Percentiles rank a stretch among this genome's conserved stretches.
Conservation (phyloP, 2,888 invertebrate species). For the Hyposoter dolosus region DNA sequence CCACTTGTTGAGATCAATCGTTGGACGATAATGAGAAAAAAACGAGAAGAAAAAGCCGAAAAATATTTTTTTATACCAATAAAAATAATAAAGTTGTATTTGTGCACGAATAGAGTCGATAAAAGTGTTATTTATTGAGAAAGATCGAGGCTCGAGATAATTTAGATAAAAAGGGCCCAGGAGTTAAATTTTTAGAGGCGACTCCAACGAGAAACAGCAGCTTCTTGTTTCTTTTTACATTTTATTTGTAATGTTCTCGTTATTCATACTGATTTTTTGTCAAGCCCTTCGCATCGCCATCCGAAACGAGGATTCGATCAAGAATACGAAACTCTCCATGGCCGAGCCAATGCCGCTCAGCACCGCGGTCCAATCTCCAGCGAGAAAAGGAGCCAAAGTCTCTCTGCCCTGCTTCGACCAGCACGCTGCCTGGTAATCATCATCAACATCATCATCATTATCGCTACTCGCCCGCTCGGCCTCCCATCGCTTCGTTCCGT, state of each 20-base stretch:
- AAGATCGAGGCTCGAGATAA: slow-evolving; percentile 57
- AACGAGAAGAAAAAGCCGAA: background rate
- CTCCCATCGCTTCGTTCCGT: slow-evolving; percentile 74
- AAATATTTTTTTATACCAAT: slow-evolving; percentile 5
- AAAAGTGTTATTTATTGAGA: slow-evolving; percentile 53
- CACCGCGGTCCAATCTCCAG: slow-evolving; percentile 50
- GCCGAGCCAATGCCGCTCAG: slow-evolving; percentile 34
- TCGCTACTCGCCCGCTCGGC: slow-evolving; percentile 71
- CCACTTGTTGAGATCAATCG: slow-evolving; percentile 14
- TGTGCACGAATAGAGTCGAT: slow-evolving; percentile 6
- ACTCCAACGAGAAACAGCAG: slow-evolving; percentile 30
- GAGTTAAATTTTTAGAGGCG: slow-evolving; percentile 47
- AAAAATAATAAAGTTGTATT: slow-evolving; percentile 17
- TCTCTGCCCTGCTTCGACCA: slow-evolving; percentile 69
- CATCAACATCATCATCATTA: slow-evolving; percentile 83
- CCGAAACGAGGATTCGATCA: slow-evolving; percentile 56
- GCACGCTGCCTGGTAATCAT: slow-evolving; percentile 79
- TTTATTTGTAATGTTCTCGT: slow-evolving; percentile 39
- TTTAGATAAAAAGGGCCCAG: slow-evolving; percentile 41
- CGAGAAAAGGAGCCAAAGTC: slow-evolving; percentile 60
- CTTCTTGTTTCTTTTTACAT: slow-evolving; percentile 30
- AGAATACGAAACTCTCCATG: slow-evolving; percentile 42
- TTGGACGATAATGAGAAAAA: slow-evolving; percentile 29
- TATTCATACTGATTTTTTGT: slow-evolving; percentile 52
- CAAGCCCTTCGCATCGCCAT: slow-evolving; percentile 27